Conservation (phyloP, 2,113 vertebrate species). For the Setophaga petechia region DNA sequence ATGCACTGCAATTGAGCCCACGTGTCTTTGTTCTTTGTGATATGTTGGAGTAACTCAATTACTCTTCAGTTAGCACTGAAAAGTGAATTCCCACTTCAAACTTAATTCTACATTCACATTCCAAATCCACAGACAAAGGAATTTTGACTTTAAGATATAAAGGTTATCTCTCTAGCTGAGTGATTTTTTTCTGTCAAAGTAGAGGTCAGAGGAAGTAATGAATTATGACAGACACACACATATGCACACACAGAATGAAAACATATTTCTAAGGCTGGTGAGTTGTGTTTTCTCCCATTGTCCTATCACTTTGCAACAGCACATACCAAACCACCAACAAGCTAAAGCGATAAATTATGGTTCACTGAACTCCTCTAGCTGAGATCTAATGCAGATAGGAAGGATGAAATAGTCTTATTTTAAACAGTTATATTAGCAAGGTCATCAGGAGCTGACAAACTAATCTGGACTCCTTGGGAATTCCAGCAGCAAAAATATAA, state of each 20-base stretch:
- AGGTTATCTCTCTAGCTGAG: background rate
- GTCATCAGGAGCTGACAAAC: background rate
- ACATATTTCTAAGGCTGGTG: background rate
- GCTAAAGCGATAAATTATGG: background rate
- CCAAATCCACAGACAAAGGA: background rate
- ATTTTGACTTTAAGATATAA: conserved; percentile 13
- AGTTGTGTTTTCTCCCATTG: background rate
- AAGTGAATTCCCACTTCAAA: conserved; percentile 9
- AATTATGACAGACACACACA: conserved; percentile 10
- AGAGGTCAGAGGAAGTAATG: conserved; percentile 29
- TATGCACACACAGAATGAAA: background rate
- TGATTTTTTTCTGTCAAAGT: background rate
- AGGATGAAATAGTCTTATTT: background rate
- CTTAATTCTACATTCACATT: background rate
- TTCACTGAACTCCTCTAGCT: background rate
- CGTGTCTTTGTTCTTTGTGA: background rate
- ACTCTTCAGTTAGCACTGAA: background rate
- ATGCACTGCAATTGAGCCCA: background rate
- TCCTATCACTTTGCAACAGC: background rate
- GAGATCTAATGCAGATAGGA: background rate
- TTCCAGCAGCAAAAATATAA: background rate
- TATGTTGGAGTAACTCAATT: background rate
- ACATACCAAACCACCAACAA: background rate
- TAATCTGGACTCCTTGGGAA: background rate
- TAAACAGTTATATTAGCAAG: background rate